phyloP scores from a whole-genome alignment of 1,140 invertebrate species.

The Diachasmimorpha longicaudata region DNA sequence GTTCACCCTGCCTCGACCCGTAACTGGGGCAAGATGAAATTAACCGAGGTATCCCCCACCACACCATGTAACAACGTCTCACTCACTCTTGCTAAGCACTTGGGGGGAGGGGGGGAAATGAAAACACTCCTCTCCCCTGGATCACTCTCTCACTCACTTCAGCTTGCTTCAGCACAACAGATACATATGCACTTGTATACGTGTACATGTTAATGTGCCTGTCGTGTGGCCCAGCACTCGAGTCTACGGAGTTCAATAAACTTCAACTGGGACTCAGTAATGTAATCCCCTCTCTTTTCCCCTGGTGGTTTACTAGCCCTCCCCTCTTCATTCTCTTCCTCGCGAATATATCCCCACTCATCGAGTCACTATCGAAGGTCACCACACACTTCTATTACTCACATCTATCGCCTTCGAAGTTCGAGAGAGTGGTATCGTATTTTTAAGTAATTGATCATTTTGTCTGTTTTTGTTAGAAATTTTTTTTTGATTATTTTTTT shows the following conservation, averaged over 20 bases:
- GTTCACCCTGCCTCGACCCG: conserved; percentile 61
- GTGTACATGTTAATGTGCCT: not conserved
- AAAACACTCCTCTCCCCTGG: not conserved
- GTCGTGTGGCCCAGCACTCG: conserved; percentile 43
- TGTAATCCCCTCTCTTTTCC: conserved; percentile 16
- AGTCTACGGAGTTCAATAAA: conserved; percentile 57
- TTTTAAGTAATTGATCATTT: too few species aligned
- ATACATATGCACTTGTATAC: not conserved
- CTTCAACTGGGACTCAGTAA: conserved; percentile 55
- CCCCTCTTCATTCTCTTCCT: conserved; percentile 28
- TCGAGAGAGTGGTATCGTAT: not conserved
- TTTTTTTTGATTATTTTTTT: too few species aligned
- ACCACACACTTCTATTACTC: conserved; percentile 37
- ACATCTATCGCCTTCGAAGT: not conserved
- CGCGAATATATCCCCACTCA: conserved; percentile 39
- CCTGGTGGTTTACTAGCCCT: not conserved
- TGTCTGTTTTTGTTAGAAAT: not conserved
- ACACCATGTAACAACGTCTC: not conserved
- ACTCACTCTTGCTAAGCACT: conserved; percentile 24
- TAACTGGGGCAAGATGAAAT: conserved; percentile 66
- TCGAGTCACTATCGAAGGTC: conserved; percentile 45
- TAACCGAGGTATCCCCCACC: conserved; percentile 52
- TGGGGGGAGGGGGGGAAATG: not conserved
- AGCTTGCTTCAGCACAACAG: not conserved
- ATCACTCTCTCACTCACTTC: not conserved